A percentile compares a stretch with the other conserved stretches of the same genome.
Evolutionary conservation across 92 coral and sea anemone genomes (phyloP).

Genomic region (Actinostola sp.): DNA sequence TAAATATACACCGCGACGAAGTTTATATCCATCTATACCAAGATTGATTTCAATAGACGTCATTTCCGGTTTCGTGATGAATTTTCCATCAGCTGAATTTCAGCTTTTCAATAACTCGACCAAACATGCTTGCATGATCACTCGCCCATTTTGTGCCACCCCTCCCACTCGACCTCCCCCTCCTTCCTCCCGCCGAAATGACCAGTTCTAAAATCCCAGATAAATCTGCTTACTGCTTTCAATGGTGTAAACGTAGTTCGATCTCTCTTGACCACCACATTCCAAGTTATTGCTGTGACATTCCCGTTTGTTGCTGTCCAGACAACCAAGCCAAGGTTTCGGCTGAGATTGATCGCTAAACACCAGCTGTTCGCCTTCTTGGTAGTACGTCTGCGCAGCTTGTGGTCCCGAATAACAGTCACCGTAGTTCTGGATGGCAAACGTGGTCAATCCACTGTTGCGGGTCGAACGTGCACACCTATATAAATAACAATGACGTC

Average conservation of each 20-base stretch:
- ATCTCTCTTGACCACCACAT: slow-evolving; percentile 92
- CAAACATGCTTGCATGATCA: no score
- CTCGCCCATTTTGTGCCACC: no score
- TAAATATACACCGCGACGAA: no score
- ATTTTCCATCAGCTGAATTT: no score
- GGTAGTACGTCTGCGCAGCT: slow-evolving; percentile 73
- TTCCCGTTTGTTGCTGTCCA: slow-evolving; percentile 75
- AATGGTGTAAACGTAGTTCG: slow-evolving; percentile 87
- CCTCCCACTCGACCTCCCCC: no score
- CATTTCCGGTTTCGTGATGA: no score
- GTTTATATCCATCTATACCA: no score
- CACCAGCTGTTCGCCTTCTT: slow-evolving; percentile 91
- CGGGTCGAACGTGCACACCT: slow-evolving; percentile 94
- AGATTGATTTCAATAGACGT: no score
- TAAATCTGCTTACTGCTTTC: slow-evolving; percentile 69
- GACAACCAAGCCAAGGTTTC: slow-evolving; percentile 94
- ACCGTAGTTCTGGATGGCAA: slow-evolving; percentile 89
- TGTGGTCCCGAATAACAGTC: slow-evolving; percentile 93
- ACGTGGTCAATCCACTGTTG: slow-evolving; percentile 77
- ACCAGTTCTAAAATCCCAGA: no score
- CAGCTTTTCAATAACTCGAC: no score
- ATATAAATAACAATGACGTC: no score
- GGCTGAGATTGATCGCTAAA: slow-evolving; percentile 77
- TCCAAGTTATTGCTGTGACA: slow-evolving; percentile 80
- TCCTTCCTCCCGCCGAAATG: no score